Evolutionary conservation across 2,888 invertebrate species (phyloP), one percentile per base, ranked within the genome.

Genomic region (Bruchidius siliquastri): DNA sequence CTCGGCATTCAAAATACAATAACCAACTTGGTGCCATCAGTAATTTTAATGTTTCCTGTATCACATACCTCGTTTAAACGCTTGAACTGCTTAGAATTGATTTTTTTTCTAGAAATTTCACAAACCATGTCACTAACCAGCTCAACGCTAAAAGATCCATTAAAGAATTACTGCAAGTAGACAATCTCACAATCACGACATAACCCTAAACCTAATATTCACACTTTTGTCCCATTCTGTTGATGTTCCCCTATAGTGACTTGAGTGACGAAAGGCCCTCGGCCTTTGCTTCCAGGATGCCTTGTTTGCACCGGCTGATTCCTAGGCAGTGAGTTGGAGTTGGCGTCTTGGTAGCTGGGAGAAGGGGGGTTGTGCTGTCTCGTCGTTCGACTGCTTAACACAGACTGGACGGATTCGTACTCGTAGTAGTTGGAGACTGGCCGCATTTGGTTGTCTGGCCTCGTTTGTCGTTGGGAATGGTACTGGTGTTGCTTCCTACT

Each of bases 371-470:
- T 80, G 73, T 76, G 77, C 70, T 77, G 80, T 74, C 75, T 77
- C 22, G 21, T 67, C 20, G 67, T 49, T 72, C 82, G 77, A 73
- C 77, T 79, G 82, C 85, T 85, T 83, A 87, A 86, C 83, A 90
- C 85, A 87, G 92, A 89, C 79, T 93, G 93, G 49, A 93, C 91
- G 79, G 91, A 93, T 85, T 95, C 95, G 86, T 95, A 95, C 86
- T 95, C 95, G 86, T 94, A 95, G 86, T 92, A 94, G 87, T 94
- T 95, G 75, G 94, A 94, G 76, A 92, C 91, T 4, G 95, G 94
- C 21, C 95, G 89, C 71, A 88, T 86, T 80, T 86, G 90, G 72
- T 84, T 88, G 71, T 86, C 84, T 0, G 88, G 86, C 67, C 88
- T 85, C 72, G 89, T 86, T 76, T 90, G 88, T 1, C 84, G 80